phyloP scores from a whole-genome alignment of 2,888 invertebrate species.

The Monopis laevigella region DNA sequence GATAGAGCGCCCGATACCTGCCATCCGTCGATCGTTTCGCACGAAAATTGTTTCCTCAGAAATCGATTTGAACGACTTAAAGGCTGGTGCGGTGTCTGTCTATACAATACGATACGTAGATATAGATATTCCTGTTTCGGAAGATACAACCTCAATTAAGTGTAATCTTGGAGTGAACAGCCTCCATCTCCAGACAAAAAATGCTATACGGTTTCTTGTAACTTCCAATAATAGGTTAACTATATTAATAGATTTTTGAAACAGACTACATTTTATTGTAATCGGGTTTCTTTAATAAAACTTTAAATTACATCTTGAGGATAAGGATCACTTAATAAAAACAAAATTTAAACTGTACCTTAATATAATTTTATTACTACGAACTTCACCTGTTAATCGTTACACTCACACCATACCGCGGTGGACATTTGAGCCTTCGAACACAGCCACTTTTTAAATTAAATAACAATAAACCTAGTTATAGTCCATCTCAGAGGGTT shows the following conservation, averaged over 20 bases:
- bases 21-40: not conserved
- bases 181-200: constrained; percentile 6
- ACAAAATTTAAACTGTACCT: constrained; percentile 3
- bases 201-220: constrained; percentile 4
- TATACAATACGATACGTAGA: not conserved
- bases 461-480: not conserved
- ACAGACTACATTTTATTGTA: no score
- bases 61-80: no score
- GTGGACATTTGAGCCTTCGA: constrained; percentile 42
- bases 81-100: no score
- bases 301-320: no score
- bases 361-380: constrained; percentile 5
- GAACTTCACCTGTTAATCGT: constrained; percentile 11
- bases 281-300: no score
- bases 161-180: not conserved
- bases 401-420: constrained; percentile 21
- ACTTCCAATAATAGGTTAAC: no score
- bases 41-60: no score
- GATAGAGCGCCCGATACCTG: not conserved
- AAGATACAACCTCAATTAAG: constrained; percentile 5
- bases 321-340: no score
- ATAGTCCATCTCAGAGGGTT: constrained; percentile 25
- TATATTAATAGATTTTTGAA: no score
- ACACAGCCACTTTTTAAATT: constrained; percentile 48
- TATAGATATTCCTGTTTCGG: not conserved